Evolutionary conservation across 2,113 vertebrate species (phyloP), one percentile per base, ranked within the genome.

Genomic region (Glaucidium brasilianum): DNA sequence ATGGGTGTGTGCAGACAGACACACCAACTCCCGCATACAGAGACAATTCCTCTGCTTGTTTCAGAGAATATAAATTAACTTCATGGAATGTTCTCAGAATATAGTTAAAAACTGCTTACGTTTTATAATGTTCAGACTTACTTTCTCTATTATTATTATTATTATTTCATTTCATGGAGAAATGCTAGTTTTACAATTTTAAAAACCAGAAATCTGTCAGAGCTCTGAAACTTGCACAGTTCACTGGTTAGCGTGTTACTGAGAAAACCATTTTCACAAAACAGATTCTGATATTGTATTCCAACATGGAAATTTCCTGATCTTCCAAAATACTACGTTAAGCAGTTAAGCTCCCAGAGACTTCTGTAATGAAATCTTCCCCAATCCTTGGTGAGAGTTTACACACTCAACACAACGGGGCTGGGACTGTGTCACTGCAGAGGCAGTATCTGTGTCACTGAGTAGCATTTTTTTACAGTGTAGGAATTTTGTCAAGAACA

Each of bases 21-120:
- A 15, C 74, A 19, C 0, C 0, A 27, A 29, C 63, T 92, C 35
- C 91, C 4, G 5, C 6, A 2, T 9, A 13, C 22, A 16, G 11
- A 81, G 37, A 7, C 25, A 30, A 52, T 23, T 49, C n/a, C 49
- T 88, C 22, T 72, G 34, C 52, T 92, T 37, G 5, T 78, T 76
- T 88, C 74, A 72, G 52, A 56, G 23, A 64, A 49, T 30, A 73
- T 56, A 79, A 52, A 73, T 63, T 56, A 56, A 55, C 7, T 72
- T 88, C 34, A 15, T 76, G 27, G 88, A 83, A 39, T 32, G 19
- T 69, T 90, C 16, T 55, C 55, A 6, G 37, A 53, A 56, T 47
- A 45, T 2, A 50, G 16, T 66, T 82, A 35, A 74, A 71, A 78
- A 32, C 68, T 68, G 21, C 39, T 81, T 43, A 29, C 63, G 25